A percentile compares a stretch with the other conserved stretches of the same genome.
phyloP scores from a whole-genome alignment of 2,113 vertebrate species.

The Caracal caracal region DNA sequence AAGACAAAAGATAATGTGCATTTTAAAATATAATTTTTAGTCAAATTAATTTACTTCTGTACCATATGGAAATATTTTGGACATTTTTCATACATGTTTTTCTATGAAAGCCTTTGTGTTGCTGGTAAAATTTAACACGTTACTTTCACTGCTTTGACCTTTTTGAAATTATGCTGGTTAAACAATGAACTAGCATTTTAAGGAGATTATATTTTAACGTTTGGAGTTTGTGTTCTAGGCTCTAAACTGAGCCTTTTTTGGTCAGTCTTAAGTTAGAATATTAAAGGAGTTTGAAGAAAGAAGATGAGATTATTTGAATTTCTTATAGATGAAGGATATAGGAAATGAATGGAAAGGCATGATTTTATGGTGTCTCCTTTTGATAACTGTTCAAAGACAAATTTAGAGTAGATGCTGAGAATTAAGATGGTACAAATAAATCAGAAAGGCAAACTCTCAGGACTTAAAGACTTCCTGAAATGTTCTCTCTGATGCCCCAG shows the following conservation, averaged over 20 bases:
- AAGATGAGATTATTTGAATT: background rate
- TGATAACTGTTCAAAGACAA: background rate
- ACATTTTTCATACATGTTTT: background rate
- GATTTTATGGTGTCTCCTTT: background rate
- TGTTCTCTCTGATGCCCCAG: background rate
- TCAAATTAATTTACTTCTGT: background rate
- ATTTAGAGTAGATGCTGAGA: background rate
- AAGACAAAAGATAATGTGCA: background rate
- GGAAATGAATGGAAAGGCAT: background rate
- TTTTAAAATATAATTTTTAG: background rate
- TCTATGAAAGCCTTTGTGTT: background rate
- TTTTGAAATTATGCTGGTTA: constrained; percentile 37
- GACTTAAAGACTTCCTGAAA: background rate
- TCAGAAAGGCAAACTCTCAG: background rate
- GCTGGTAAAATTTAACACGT: constrained; percentile 28
- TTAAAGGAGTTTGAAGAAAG: background rate
- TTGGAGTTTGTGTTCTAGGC: background rate
- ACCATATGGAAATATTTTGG: background rate
- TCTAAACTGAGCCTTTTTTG: constrained; percentile 34
- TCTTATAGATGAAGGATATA: background rate
- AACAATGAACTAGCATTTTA: background rate
- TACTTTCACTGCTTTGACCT: background rate
- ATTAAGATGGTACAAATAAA: background rate
- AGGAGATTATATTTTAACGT: constrained; percentile 19
- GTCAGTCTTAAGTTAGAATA: constrained; percentile 2